Base-by-base conservation (phyloP, 2,888 invertebrate species). In the Polydrusus tereticollis region DNA sequence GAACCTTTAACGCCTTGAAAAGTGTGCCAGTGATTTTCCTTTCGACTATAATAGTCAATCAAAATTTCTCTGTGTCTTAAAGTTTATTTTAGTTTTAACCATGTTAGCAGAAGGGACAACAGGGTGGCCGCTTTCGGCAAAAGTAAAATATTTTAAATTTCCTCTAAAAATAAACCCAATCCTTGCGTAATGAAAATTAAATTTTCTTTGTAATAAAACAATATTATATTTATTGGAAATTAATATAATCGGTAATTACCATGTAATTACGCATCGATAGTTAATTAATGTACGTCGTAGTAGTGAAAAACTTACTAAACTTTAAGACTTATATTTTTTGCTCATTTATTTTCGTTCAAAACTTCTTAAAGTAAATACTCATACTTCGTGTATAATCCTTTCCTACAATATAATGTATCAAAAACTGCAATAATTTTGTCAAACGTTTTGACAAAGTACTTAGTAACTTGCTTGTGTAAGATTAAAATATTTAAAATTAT, bases 381-480 rank as follows among this genome's bases (percentile, higher is more conserved):
- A 60, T 36, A 20, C 21, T 16, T 58, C 47, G 45, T 62, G 59
- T 64, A 52, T 64, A 36, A 52, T 21, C 36, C 26, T 14, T 26
- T 58, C 38, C 26, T 29, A 47, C n/a, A 45, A 29, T 26, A 62
- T 14, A 29, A 45, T 33, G 16, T 60, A 60, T 60, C 14, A 60
- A 55, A 66, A 66, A 58, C 21, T 16, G 57, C 57, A 55, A 66
- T 66, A 66, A 55, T 21, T 66, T 43, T 57, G 57, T 64, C 55
- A 55, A 41, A 38, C 23, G 12, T 41, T 65, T 65, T 43, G 65
- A 47, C 50, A 63, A 65, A 23, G 26, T 52, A 52, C 21, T 29
- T 41, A 55, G 52, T 65, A 64, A 66, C 43, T 57, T 66, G 63
- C 63, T 63, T 63, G 47, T 63, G 63, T 63, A 63, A 63, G 63